Percentiles rank a stretch among this genome's conserved stretches.
Conservation (phyloP, 2,113 vertebrate genomes). For the Malurus alboscapulatus region DNA sequence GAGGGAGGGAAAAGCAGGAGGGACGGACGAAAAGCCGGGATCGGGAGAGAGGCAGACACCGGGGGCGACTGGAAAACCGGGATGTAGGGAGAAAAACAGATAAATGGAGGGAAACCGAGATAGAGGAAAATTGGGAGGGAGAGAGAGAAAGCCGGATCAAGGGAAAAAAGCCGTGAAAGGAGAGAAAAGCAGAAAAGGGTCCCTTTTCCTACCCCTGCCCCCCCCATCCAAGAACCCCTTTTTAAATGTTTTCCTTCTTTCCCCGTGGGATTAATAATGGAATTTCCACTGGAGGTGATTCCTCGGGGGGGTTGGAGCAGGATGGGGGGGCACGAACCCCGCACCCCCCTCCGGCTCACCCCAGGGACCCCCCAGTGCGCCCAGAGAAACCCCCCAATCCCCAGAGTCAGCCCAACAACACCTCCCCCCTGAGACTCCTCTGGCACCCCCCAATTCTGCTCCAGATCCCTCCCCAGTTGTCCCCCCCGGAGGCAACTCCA, state of each 20-base stretch:
- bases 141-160: not conserved
- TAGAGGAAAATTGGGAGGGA: not conserved
- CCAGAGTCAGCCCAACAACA: not conserved
- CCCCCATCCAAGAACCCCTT: not conserved
- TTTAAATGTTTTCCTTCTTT: not conserved
- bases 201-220: not conserved
- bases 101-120: not conserved
- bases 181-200: not conserved
- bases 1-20: too few species aligned
- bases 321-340: too few species aligned
- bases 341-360: not conserved
- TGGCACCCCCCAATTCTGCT: not conserved
- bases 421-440: too few species aligned
- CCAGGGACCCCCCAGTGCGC: too few species aligned
- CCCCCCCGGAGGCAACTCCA: accelerated
- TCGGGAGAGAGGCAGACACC: too few species aligned
- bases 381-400: not conserved
- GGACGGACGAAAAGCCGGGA: too few species aligned
- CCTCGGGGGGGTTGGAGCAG: not conserved
- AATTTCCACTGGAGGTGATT: not conserved
- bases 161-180: not conserved
- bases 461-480: too few species aligned
- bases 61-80: too few species aligned
- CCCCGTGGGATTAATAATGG: not conserved
- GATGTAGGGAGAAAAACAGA: not conserved